Evolutionary conservation across 2,888 invertebrate genomes (phyloP).

Genomic region (Molanna angustata): DNA sequence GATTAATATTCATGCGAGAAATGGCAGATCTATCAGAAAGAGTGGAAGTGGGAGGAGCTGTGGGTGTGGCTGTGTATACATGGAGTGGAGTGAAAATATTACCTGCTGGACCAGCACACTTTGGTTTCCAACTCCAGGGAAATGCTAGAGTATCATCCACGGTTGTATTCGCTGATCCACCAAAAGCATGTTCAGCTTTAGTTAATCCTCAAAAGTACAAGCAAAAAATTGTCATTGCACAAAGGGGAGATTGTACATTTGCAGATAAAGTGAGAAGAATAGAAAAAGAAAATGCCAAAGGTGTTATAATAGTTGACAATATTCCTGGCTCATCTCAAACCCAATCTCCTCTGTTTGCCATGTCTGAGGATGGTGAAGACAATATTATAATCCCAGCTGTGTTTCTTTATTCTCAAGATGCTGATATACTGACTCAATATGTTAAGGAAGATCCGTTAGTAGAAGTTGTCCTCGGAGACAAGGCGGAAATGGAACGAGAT

Average conservation of each 20-base stretch:
- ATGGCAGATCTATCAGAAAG: conserved; percentile 88
- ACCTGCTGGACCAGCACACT: conserved; percentile 87
- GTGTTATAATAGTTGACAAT: conserved; percentile 85
- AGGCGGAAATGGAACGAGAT: conserved; percentile 9
- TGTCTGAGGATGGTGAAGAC: conserved; percentile 91
- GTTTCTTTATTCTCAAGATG: conserved; percentile 82
- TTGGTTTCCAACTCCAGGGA: conserved; percentile 73
- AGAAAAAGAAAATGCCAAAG: conserved; percentile 78
- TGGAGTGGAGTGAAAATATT: conserved; percentile 29
- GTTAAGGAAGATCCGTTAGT: conserved; percentile 37
- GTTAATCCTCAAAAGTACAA: conserved; percentile 57
- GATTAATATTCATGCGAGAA: conserved; percentile 93
- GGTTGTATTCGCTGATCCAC: conserved; percentile 65
- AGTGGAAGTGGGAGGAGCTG: conserved; percentile 50
- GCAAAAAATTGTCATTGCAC: conserved; percentile 80
- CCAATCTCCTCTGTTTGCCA: conserved; percentile 85
- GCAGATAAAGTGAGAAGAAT: conserved; percentile 87
- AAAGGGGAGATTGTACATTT: conserved; percentile 93
- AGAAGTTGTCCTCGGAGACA: conserved; percentile 17
- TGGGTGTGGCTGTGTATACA: conserved; percentile 38
- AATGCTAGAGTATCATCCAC: conserved; percentile 64
- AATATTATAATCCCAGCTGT: conserved; percentile 89
- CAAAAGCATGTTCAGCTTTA: conserved; percentile 62
- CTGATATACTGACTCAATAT: conserved; percentile 61
- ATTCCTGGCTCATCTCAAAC: conserved; percentile 70